Evolutionary conservation across 2,888 invertebrate species (phyloP), one percentile per base, ranked within the genome.

Genomic region (Orchesellides sinensis): DNA sequence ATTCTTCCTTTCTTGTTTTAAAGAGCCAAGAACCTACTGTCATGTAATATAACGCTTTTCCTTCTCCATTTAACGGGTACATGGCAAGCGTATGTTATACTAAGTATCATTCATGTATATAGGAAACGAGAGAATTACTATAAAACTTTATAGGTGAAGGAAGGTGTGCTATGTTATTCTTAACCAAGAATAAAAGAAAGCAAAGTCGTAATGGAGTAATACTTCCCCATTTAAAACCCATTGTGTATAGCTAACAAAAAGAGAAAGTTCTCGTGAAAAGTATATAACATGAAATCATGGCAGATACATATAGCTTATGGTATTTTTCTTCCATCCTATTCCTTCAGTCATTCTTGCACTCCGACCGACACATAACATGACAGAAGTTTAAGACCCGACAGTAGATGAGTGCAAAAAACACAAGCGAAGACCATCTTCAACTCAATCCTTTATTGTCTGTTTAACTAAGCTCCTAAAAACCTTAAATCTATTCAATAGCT

Each of bases 381-480:
- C 83, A 83, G 66, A 65, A 78, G 77, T 83, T 78, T 73, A 83
- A 72, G 83, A 78, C 68, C 72, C 47, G 45, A 73, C 63, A 78
- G 73, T 68, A 81, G 74, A 74, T 68, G 81, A 81, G 69, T 68
- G 83, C 65, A 68, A 83, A 78, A 73, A 83, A 83, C 83, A 61
- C 78, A 73, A 63, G 83, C 66, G 61, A 82, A n/a, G 73, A 61
- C 73, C 73, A 83, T 78, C 72, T 73, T 54, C 73, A 73, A 54
- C 72, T 83, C 78, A 78, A 83, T 83, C 78, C 83, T 83, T 83
- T 83, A 78, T 83, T 83, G 77, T 77, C 83, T 80, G 80, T 80
- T 80, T 80, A 80, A 80, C 80, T 72, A 80, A 80, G 80, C 80
- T 72, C 72, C 72, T 80, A 80, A 80, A 80, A 52, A 72, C 80